Evolutionary conservation across 2,113 vertebrate genomes (phyloP).

Genomic region (Brachionichthys hirsutus): DNA sequence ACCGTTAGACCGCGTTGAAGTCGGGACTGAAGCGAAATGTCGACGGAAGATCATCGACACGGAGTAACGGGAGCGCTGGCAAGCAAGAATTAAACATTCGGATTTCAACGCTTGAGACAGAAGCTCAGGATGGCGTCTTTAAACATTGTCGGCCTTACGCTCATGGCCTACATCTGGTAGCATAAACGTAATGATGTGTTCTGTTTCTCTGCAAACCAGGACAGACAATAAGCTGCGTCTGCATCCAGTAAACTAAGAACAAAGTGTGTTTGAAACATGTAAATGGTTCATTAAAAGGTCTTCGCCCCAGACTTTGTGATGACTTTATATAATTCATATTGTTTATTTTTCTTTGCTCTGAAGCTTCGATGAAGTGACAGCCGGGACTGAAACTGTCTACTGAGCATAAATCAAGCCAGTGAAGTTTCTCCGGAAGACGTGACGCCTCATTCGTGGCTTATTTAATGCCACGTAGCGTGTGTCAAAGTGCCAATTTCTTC

Average conservation of each 20-base stretch:
- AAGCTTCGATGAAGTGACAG: too few relatives aligned
- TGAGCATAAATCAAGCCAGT: too few relatives aligned
- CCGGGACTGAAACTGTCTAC: too few relatives aligned
- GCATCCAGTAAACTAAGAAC: neutral
- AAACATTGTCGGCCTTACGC: too few relatives aligned
- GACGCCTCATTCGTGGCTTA: neutral
- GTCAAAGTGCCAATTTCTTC: neutral
- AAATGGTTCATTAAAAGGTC: constrained; percentile 21
- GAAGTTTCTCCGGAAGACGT: neutral
- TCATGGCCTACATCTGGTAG: too few relatives aligned
- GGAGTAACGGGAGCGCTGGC: constrained; percentile 30
- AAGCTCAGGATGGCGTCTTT: constrained; percentile 12
- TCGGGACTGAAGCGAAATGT: neutral
- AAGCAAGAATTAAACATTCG: constrained; percentile 16
- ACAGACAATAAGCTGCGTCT: neutral
- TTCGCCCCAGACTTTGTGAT: neutral
- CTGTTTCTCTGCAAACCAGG: neutral
- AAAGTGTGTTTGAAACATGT: constrained; percentile 15
- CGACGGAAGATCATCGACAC: constrained; percentile 16
- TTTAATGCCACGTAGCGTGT: neutral
- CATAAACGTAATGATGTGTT: neutral
- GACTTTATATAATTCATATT: too few relatives aligned
- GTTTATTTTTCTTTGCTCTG: too few relatives aligned
- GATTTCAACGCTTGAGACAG: constrained; percentile 56
- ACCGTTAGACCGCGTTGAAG: constrained; percentile 55